These are phyloP conservation scores for Telenomus remus DNA, from an alignment of 1,140 invertebrate genomes.

Conservation along the genomic window DNA sequence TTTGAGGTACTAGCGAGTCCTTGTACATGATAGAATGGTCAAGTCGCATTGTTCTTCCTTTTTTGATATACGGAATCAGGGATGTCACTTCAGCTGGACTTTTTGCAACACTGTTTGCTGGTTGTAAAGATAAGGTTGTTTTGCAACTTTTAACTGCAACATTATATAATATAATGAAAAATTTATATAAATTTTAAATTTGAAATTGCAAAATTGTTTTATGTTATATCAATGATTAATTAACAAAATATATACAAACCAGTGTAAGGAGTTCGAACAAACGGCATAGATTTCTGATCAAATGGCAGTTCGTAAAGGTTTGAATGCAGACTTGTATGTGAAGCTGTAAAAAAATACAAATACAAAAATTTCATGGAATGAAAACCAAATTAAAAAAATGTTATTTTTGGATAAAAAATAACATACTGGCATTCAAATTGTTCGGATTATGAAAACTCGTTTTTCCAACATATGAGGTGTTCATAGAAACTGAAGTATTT, in stretches of 20 bases:
- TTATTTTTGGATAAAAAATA: not conserved
- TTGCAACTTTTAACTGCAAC: slow-evolving; percentile 71
- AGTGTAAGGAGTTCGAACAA: slow-evolving; percentile 71
- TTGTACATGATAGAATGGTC: slow-evolving; percentile 73
- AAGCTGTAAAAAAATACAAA: not conserved
- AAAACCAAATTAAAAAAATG: slow-evolving; percentile 6
- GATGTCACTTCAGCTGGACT: slow-evolving; percentile 62
- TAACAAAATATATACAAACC: no score
- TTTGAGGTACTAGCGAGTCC: slow-evolving; percentile 61
- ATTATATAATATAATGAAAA: no score
- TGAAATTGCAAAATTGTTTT: no score
- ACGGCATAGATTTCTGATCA: slow-evolving; percentile 61
- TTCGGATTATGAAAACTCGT: slow-evolving; percentile 47
- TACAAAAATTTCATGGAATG: not conserved
- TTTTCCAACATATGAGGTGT: slow-evolving; percentile 50
- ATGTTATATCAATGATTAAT: not conserved
- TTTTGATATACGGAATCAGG: slow-evolving; percentile 71
- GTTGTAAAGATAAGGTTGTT: slow-evolving; percentile 67
- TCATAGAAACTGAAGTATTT: slow-evolving; percentile 64
- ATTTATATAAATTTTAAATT: no score
- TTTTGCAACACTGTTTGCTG: slow-evolving; percentile 63
- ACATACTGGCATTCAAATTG: slow-evolving; percentile 39
- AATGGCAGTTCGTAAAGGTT: slow-evolving; percentile 53
- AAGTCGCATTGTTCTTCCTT: slow-evolving; percentile 65
- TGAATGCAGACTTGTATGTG: slow-evolving; percentile 42